phyloP scores from a whole-genome alignment of 1,140 invertebrate genomes.

The Trichogramma pretiosum region DNA sequence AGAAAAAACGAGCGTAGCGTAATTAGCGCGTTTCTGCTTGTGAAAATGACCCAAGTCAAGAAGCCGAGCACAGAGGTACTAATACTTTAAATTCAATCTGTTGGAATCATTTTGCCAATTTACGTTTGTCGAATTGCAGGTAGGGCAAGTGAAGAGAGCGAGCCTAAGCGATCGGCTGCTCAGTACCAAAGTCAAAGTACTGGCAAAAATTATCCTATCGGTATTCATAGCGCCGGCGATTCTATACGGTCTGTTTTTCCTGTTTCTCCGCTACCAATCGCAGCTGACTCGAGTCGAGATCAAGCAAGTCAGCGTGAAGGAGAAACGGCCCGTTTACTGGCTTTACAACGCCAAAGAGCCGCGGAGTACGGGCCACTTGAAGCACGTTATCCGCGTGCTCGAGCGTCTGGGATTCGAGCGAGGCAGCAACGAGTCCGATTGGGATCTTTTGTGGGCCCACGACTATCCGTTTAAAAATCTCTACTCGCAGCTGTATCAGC shows the following conservation, averaged over 20 bases:
- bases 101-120: no score
- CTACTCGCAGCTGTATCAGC: conserved; percentile 49
- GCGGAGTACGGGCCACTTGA: conserved; percentile 60
- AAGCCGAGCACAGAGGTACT: no score
- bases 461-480: conserved; percentile 78
- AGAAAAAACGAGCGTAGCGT: no score
- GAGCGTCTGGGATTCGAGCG: conserved; percentile 62
- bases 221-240: conserved; percentile 23
- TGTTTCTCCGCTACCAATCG: conserved; percentile 22
- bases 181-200: conserved; percentile 27
- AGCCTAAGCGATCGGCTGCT: conserved; percentile 20
- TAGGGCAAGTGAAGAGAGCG: not conserved
- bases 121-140: no score
- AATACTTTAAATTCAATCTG: no score
- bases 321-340: conserved; percentile 41
- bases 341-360: conserved; percentile 41
- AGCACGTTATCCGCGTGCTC: conserved; percentile 69
- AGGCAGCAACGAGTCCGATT: conserved; percentile 54
- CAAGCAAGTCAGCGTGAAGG: conserved; percentile 12
- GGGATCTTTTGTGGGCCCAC: conserved; percentile 88
- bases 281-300: conserved; percentile 15
- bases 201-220: conserved; percentile 25
- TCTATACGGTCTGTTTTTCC: conserved; percentile 25
- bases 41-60: no score
- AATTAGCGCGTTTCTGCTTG: no score